Conservation (phyloP, 2,113 vertebrate genomes). For the Sigmodon hispidus region DNA sequence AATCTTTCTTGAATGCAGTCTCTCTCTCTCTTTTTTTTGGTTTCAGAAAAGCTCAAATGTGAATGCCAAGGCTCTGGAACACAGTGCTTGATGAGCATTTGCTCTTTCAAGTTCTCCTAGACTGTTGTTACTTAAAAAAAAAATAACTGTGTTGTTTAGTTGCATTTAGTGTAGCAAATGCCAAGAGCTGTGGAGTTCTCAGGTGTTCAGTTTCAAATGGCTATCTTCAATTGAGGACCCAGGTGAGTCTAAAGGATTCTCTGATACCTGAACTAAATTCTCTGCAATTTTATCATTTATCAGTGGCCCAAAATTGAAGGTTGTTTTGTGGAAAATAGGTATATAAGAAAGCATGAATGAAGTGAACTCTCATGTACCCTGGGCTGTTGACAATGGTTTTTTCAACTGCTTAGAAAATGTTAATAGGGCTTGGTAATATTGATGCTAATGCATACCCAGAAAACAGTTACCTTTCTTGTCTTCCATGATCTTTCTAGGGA, state of each 20-base stretch:
- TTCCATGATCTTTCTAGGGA: background rate
- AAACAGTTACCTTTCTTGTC: background rate
- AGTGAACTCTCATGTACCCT: background rate
- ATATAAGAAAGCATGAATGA: background rate
- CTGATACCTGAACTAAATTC: background rate
- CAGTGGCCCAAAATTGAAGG: background rate
- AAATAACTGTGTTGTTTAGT: background rate
- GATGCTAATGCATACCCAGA: background rate
- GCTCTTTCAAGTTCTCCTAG: background rate
- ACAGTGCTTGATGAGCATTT: background rate
- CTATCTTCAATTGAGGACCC: background rate
- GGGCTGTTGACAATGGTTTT: background rate
- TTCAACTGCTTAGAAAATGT: background rate
- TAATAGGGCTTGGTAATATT: background rate
- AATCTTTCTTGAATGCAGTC: background rate
- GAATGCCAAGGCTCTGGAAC: background rate
- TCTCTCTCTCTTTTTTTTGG: too few relatives aligned
- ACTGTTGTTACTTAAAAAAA: background rate
- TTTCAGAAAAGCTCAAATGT: conserved; percentile 13
- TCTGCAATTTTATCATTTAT: background rate
- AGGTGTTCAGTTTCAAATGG: background rate
- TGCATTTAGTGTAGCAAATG: background rate
- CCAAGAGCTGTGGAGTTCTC: background rate
- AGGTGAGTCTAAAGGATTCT: background rate
- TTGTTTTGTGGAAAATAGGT: background rate